Conservation (phyloP, 2,113 vertebrate species). For the Dromiciops gliroides region DNA sequence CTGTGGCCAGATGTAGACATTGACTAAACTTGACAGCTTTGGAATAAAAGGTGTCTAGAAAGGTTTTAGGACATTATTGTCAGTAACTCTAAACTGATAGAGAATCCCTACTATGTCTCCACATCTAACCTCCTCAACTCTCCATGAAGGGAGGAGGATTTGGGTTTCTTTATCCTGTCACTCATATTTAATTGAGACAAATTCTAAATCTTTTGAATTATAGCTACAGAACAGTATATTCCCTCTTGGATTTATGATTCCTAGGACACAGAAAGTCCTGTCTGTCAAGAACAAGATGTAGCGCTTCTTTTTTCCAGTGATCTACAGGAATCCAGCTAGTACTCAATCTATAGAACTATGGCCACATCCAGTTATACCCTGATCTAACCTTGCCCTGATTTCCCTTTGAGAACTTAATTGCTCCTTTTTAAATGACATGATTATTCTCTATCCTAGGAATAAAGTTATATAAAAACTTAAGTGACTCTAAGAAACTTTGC, state of each 20-base stretch:
- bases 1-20: background rate
- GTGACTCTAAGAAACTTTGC: background rate
- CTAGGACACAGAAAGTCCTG: background rate
- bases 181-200: background rate
- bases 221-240: background rate
- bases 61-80: background rate
- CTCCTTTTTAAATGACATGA: background rate
- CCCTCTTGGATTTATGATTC: too few species aligned
- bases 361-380: background rate
- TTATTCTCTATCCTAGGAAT: background rate
- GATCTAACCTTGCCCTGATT: fast-evolving
- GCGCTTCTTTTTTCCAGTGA: background rate
- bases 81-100: background rate
- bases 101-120: background rate
- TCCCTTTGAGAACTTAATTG: background rate
- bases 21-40: background rate
- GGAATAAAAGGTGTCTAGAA: background rate
- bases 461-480: background rate
- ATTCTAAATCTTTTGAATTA: fast-evolving
- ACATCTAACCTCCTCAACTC: background rate
- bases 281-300: background rate
- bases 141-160: background rate
- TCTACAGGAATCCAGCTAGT: background rate
- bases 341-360: background rate
- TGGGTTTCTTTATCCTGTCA: background rate